phyloP scores from a whole-genome alignment of 2,888 invertebrate species.

The Oegoconia quadripuncta region DNA sequence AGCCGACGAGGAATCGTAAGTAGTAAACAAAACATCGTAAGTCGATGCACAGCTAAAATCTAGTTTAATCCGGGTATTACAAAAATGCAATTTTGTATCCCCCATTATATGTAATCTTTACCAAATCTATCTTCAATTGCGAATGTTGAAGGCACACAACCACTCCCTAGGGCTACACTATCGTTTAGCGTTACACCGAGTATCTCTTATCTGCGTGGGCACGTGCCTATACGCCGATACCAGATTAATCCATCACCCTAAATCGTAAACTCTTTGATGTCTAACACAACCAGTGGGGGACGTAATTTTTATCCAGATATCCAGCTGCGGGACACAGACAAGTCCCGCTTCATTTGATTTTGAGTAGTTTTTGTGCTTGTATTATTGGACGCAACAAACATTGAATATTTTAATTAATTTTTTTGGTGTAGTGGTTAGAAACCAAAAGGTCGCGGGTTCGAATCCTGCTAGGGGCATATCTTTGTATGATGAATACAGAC shows the following conservation, averaged over 20 bases:
- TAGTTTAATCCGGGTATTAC: too few species aligned
- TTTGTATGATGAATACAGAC: too few species aligned
- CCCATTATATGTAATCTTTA: slow-evolving; percentile 15
- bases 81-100: slow-evolving; percentile 18
- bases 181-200: slow-evolving; percentile 40
- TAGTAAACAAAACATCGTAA: too few species aligned
- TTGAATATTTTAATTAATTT: too few species aligned
- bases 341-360: neutral
- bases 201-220: slow-evolving; percentile 50
- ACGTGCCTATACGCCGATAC: slow-evolving; percentile 60
- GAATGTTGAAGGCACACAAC: slow-evolving; percentile 32
- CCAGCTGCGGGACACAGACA: slow-evolving; percentile 9
- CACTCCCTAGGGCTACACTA: slow-evolving; percentile 44
- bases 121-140: slow-evolving; percentile 27
- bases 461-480: too few species aligned
- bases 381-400: too few species aligned
- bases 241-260: slow-evolving; percentile 66
- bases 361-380: too few species aligned
- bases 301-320: slow-evolving; percentile 23
- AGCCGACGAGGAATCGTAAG: too few species aligned
- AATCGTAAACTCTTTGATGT: slow-evolving; percentile 64
- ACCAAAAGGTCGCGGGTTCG: too few species aligned
- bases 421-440: too few species aligned
- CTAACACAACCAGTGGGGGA: slow-evolving; percentile 37
- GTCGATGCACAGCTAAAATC: too few species aligned